These are phyloP conservation scores for Cirrhinus mrigala DNA, from an alignment of 2,797 vertebrate species.

Conservation along the genomic window DNA sequence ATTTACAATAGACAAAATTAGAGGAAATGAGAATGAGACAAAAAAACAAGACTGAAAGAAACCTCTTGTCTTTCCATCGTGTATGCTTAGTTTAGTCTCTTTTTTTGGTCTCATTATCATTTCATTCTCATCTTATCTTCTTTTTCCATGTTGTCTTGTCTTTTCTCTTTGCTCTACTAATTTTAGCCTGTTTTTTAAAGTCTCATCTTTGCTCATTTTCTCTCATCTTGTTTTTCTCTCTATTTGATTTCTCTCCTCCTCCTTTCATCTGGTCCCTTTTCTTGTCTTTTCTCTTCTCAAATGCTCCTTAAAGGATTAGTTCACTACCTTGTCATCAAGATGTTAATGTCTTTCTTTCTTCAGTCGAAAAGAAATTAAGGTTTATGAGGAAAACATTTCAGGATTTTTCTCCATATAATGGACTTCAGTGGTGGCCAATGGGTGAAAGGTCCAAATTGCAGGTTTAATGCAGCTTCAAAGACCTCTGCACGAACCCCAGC, in stretches of 20 bases:
- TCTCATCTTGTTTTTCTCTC: not conserved
- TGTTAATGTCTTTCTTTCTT: too few species aligned
- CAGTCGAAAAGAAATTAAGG: too few species aligned
- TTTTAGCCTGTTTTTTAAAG: not conserved
- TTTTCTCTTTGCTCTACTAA: not conserved
- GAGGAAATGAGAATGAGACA: not conserved
- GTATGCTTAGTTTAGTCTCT: not conserved
- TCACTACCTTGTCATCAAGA: too few species aligned
- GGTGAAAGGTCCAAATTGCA: too few species aligned
- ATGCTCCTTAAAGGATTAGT: not conserved
- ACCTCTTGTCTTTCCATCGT: not conserved
- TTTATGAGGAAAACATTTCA: too few species aligned
- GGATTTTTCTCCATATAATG: too few species aligned
- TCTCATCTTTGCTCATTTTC: not conserved
- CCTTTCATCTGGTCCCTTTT: not conserved
- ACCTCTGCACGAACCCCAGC: too few species aligned
- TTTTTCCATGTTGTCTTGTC: constrained; percentile 5
- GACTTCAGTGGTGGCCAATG: too few species aligned
- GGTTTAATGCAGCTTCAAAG: too few species aligned
- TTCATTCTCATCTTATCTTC: constrained; percentile 21
- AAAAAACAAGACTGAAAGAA: not conserved
- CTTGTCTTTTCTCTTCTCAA: not conserved
- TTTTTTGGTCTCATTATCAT: not conserved
- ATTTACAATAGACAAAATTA: not conserved
- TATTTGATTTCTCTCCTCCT: not conserved